phyloP scores from a whole-genome alignment of 2,113 vertebrate genomes.

The Melanostigma gelatinosum region DNA sequence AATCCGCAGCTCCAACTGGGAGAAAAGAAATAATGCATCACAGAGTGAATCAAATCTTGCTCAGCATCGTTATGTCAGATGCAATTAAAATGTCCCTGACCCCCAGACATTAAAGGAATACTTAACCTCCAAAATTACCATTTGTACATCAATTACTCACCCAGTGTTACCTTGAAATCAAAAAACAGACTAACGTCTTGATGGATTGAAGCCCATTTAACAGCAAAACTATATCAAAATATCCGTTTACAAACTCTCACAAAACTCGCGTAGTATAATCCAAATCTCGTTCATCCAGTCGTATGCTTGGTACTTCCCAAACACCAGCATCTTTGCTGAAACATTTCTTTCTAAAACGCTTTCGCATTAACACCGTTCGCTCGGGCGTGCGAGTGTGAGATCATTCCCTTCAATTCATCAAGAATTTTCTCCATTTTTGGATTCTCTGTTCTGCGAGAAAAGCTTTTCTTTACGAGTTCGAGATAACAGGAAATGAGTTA shows the following conservation, averaged over 20 bases:
- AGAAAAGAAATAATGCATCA: constrained; percentile 35
- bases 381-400: too few relatives aligned
- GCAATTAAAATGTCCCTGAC: constrained; percentile 30
- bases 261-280: too few relatives aligned
- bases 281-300: too few relatives aligned
- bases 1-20: constrained; percentile 26
- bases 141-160: not conserved
- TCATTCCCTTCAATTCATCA: not conserved
- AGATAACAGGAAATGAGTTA: not conserved
- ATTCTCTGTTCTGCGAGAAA: too few relatives aligned
- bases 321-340: too few relatives aligned
- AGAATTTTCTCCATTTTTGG: not conserved
- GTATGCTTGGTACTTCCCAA: too few relatives aligned
- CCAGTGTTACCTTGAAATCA: not conserved
- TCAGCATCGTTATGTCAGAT: constrained; percentile 40
- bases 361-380: too few relatives aligned
- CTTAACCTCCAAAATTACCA: not conserved
- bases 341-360: too few relatives aligned
- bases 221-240: too few relatives aligned
- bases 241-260: too few relatives aligned
- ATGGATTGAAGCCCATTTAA: not conserved
- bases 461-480: not conserved
- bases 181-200: not conserved
- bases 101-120: not conserved
- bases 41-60: constrained; percentile 34